Evolutionary conservation across 1,140 invertebrate genomes (phyloP).

Genomic region (Carcinoscorpius rotundicauda): DNA sequence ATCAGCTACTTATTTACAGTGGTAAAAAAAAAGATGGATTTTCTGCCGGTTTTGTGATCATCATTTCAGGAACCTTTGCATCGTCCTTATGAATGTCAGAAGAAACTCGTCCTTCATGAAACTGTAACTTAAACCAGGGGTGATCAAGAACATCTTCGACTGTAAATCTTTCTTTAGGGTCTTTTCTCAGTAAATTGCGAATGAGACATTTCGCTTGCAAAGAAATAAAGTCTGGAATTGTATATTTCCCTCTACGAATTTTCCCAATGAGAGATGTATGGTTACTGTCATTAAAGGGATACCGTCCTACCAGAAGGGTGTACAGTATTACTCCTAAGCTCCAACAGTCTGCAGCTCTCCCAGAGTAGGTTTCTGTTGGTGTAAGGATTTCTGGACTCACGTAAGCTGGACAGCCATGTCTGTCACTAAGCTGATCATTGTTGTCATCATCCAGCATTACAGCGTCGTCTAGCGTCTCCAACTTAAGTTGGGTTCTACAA

Average conservation of each 20-base stretch:
- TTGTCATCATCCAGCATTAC: slow-evolving; percentile 57
- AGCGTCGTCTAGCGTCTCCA: slow-evolving; percentile 87
- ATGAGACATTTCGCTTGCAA: slow-evolving; percentile 78
- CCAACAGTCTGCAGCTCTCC: slow-evolving; percentile 90
- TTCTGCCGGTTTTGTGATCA: no score
- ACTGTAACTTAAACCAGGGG: slow-evolving; percentile 51
- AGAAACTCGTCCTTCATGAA: neutral
- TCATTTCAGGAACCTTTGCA: neutral
- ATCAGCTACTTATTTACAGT: no score
- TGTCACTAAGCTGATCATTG: slow-evolving; percentile 75
- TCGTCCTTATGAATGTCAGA: neutral
- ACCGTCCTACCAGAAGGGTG: slow-evolving; percentile 90
- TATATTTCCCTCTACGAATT: slow-evolving; percentile 62
- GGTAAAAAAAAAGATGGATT: no score
- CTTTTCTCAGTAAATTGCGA: slow-evolving; percentile 62
- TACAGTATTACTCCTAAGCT: slow-evolving; percentile 88
- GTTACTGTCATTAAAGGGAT: slow-evolving; percentile 69
- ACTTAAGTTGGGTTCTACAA: slow-evolving; percentile 74
- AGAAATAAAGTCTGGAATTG: slow-evolving; percentile 70
- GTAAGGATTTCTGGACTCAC: slow-evolving; percentile 63
- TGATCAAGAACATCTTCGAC: slow-evolving; percentile 73
- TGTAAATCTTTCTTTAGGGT: slow-evolving; percentile 69
- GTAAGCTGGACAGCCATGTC: slow-evolving; percentile 90
- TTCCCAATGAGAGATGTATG: neutral
- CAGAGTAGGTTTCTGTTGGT: slow-evolving; percentile 55